A percentile compares a stretch with the other conserved stretches of the same genome.
phyloP scores from a whole-genome alignment of 1,140 invertebrate genomes.

The Phocides pigmalion region DNA sequence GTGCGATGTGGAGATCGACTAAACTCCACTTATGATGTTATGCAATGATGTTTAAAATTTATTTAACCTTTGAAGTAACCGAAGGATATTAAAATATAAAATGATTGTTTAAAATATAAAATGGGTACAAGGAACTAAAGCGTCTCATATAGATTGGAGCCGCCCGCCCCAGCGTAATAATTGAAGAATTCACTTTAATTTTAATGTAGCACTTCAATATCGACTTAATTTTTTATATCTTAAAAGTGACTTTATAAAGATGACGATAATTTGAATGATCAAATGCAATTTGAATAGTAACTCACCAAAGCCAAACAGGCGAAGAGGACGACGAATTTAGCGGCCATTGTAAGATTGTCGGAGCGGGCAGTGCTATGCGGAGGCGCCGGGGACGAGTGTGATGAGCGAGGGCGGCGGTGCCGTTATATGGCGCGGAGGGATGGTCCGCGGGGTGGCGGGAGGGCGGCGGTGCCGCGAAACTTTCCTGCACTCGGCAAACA shows the following conservation, averaged over 20 bases:
- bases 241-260: background rate
- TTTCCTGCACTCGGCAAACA: conserved; percentile 47
- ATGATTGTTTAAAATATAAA: no score
- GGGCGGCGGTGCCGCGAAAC: conserved; percentile 30
- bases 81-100: no score
- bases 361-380: conserved; percentile 16
- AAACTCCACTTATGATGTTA: no score
- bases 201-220: no score
- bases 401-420: background rate
- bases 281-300: conserved; percentile 19
- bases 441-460: conserved; percentile 3
- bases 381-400: conserved; percentile 29
- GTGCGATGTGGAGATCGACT: no score
- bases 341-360: conserved; percentile 43
- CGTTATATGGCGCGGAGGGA: conserved; percentile 36
- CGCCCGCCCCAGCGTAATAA: no score
- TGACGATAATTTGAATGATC: background rate
- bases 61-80: no score
- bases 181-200: no score
- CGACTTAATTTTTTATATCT: no score
- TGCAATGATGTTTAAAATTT: no score
- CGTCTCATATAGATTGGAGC: no score
- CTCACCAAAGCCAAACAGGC: conserved; percentile 70
- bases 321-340: conserved; percentile 57
- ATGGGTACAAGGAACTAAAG: no score